Percentiles rank a stretch among this genome's conserved stretches.
phyloP scores from a whole-genome alignment of 2,113 vertebrate genomes.

The Callorhinus ursinus region DNA sequence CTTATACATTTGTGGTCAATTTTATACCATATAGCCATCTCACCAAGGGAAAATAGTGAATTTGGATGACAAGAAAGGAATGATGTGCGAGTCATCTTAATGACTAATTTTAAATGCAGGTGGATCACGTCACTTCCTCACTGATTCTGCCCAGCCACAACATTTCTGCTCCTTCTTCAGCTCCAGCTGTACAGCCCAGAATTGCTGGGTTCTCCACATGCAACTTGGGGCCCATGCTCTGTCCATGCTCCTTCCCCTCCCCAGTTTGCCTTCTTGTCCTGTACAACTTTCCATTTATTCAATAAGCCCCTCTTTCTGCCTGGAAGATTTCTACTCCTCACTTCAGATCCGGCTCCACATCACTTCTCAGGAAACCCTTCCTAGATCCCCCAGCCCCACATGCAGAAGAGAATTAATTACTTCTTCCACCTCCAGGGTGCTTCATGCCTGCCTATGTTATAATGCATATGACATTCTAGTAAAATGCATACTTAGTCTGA shows the following conservation, averaged over 20 bases:
- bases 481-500: neutral
- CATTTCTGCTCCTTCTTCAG: neutral
- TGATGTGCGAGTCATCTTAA: neutral
- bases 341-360: neutral
- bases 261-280: too few species aligned
- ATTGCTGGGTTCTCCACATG: neutral
- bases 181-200: neutral
- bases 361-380: neutral
- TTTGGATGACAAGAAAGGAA: neutral
- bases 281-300: neutral
- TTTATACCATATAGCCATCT: neutral
- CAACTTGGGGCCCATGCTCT: neutral
- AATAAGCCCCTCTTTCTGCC: neutral
- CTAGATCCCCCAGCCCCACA: neutral
- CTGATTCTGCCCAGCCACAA: neutral
- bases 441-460: neutral
- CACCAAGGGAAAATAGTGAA: neutral
- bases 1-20: neutral
- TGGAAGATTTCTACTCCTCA: neutral
- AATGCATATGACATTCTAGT: neutral
- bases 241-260: neutral
- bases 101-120: neutral
- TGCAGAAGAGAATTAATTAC: neutral
- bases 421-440: neutral
- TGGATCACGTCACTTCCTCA: neutral